Evolutionary conservation across 1,140 invertebrate species (phyloP).

Genomic region (Nylanderia fulva): DNA sequence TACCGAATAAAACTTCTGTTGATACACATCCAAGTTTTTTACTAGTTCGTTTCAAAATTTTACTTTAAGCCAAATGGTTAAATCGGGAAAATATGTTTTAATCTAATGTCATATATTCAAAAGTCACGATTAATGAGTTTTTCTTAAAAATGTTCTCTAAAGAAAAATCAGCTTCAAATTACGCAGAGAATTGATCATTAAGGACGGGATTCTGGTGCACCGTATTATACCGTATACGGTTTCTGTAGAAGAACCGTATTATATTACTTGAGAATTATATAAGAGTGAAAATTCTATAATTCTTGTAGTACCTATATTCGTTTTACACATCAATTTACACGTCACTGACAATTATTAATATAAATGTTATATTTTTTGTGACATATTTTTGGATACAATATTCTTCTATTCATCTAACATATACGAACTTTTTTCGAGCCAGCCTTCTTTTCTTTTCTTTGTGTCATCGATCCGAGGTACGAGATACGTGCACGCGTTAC

Average conservation of each 20-base stretch:
- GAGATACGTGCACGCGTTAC: conserved; percentile 6
- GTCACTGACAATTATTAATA: not conserved
- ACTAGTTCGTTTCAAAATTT: conserved; percentile 3
- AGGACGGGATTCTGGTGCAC: no score
- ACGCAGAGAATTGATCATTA: not conserved
- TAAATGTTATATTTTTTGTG: not conserved
- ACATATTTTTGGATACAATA: not conserved
- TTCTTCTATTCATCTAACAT: not conserved
- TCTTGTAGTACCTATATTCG: not conserved
- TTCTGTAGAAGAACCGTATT: no score
- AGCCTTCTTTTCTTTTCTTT: conserved; percentile 10
- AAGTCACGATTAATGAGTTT: not conserved
- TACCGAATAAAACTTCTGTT: conserved; percentile 21
- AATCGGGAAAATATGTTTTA: not conserved
- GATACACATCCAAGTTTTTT: conserved; percentile 15
- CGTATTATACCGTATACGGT: no score
- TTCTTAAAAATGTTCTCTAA: not conserved
- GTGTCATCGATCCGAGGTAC: conserved; percentile 1
- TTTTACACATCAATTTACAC: no score
- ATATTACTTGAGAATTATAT: no score
- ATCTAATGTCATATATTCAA: not conserved
- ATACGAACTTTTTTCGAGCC: not conserved
- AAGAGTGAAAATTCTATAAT: not conserved
- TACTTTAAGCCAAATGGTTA: conserved; percentile 11
- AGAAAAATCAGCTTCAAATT: not conserved